A percentile compares a stretch with the other conserved stretches of the same genome.
Evolutionary conservation across 2,113 vertebrate species (phyloP).

Genomic region (Geococcyx californianus): DNA sequence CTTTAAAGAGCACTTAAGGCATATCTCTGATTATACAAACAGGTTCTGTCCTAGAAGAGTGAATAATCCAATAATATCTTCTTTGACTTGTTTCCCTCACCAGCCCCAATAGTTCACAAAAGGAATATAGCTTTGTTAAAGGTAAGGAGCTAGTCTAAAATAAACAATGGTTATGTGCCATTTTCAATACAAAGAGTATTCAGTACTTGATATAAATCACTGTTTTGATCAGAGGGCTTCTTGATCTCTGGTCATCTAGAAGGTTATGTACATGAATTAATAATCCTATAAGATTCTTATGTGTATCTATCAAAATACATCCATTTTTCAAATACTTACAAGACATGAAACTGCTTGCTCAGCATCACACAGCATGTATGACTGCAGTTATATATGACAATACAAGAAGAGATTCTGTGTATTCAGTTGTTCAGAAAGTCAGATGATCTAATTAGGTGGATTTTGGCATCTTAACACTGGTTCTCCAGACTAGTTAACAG

Average conservation of each 20-base stretch:
- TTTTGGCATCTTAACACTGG: background rate
- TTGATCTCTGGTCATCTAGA: background rate
- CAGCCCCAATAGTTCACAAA: background rate
- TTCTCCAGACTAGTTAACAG: background rate
- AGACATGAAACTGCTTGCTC: background rate
- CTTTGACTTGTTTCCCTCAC: background rate
- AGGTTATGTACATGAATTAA: background rate
- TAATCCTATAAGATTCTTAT: background rate
- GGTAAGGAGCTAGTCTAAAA: background rate
- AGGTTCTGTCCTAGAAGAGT: slow-evolving; percentile 57
- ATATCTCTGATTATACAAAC: slow-evolving; percentile 75
- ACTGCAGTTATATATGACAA: rapidly evolving
- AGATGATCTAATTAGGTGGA: background rate
- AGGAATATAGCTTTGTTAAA: background rate
- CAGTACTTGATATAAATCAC: background rate
- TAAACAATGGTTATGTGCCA: background rate
- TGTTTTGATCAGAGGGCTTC: background rate
- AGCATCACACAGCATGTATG: background rate
- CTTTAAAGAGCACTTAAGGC: slow-evolving; percentile 74
- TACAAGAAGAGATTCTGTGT: background rate
- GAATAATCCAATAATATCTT: slow-evolving; percentile 61
- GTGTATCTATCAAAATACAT: background rate
- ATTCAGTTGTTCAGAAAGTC: background rate
- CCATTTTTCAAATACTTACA: background rate
- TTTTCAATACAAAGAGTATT: background rate